These are phyloP conservation scores for Musca domestica DNA, from an alignment of 1,140 invertebrate genomes.

Conservation along the genomic window DNA sequence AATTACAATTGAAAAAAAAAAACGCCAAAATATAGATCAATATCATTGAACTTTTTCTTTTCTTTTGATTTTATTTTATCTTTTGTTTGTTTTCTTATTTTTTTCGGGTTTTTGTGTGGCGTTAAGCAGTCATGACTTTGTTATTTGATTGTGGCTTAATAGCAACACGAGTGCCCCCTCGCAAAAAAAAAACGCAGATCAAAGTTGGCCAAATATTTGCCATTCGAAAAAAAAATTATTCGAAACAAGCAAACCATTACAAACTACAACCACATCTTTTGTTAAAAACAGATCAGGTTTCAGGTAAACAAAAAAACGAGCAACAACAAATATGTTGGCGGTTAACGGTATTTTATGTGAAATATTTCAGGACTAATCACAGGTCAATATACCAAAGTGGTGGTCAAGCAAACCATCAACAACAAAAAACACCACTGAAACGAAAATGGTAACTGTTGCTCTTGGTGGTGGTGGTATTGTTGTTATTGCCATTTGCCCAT, in stretches of 20 bases:
- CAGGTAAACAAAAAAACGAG: background rate
- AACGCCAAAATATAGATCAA: slow-evolving; percentile 13
- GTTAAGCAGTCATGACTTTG: background rate
- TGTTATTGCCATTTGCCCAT: no score
- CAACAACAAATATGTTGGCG: no score
- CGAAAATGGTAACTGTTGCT: background rate
- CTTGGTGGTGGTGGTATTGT: no score
- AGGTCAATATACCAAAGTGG: slow-evolving; percentile 17
- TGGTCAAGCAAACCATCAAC: no score
- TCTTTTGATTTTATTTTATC: background rate
- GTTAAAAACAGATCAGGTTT: background rate
- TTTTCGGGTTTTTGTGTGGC: background rate
- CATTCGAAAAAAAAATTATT: background rate
- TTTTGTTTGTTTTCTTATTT: no score
- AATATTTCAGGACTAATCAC: slow-evolving; percentile 14
- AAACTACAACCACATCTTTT: background rate
- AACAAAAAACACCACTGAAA: background rate
- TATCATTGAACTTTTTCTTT: slow-evolving; percentile 15
- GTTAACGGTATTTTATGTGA: slow-evolving; percentile 4
- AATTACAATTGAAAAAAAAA: no score
- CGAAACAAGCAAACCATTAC: background rate
- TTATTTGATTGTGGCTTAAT: background rate
- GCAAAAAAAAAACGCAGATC: background rate
- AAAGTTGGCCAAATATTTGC: slow-evolving; percentile 14
- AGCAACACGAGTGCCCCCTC: background rate